phyloP scores from a whole-genome alignment of 2,113 vertebrate genomes.

The Acanthochromis polyacanthus region DNA sequence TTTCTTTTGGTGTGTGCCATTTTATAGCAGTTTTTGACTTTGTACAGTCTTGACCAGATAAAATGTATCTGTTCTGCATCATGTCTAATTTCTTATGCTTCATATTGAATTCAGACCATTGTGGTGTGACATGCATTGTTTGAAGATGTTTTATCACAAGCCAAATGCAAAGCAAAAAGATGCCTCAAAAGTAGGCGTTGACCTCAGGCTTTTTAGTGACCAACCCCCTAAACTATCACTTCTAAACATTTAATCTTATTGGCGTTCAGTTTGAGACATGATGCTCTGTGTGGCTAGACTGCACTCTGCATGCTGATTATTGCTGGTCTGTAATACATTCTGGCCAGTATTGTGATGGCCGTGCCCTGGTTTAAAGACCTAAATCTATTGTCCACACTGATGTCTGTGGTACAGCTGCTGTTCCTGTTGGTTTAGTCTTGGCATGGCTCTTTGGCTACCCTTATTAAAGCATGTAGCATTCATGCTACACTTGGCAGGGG shows the following conservation, averaged over 20 bases:
- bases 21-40: not conserved
- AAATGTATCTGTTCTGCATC: not conserved
- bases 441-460: constrained; percentile 71
- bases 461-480: constrained; percentile 74
- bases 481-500: constrained; percentile 63
- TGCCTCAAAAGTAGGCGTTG: constrained; percentile 37
- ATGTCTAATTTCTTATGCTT: constrained; percentile 15
- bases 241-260: constrained; percentile 43
- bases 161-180: constrained; percentile 45
- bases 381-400: constrained; percentile 64
- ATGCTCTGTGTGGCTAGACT: constrained; percentile 43
- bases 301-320: constrained; percentile 53
- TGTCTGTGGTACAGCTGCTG: constrained; percentile 68
- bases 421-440: constrained; percentile 65
- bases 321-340: constrained; percentile 50
- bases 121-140: constrained; percentile 24
- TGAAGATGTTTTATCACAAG: not conserved
- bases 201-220: constrained; percentile 47
- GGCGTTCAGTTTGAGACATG: constrained; percentile 46
- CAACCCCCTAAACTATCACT: constrained; percentile 24
- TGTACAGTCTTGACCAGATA: not conserved
- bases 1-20: not conserved
- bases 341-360: constrained; percentile 50
- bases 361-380: constrained; percentile 54
- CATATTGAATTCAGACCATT: constrained; percentile 4